Evolutionary conservation across 2,797 vertebrate genomes (phyloP).

Genomic region (Enoplosus armatus): DNA sequence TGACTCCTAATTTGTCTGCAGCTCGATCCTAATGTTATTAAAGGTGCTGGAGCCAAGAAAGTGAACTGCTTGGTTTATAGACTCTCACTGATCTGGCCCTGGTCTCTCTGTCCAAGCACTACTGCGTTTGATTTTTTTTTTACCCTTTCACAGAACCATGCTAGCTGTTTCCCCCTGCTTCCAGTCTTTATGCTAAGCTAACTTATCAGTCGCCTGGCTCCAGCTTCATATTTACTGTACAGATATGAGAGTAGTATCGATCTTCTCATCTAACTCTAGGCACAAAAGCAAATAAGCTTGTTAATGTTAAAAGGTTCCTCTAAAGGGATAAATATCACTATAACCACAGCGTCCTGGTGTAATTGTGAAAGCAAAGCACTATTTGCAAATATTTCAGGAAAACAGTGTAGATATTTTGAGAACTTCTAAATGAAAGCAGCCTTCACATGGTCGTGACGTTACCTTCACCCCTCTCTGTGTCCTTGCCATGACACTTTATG

Average conservation of each 20-base stretch:
- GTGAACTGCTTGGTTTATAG: slow-evolving; percentile 32
- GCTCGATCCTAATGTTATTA: slow-evolving; percentile 64
- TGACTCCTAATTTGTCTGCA: slow-evolving; percentile 58
- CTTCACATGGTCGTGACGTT: background rate
- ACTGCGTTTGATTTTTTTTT: background rate
- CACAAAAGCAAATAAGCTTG: background rate
- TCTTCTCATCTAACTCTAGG: background rate
- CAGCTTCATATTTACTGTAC: background rate
- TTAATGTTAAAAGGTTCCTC: background rate
- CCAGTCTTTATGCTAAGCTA: background rate
- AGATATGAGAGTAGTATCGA: background rate
- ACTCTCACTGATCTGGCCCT: slow-evolving; percentile 16
- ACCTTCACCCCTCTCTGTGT: background rate
- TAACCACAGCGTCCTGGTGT: background rate
- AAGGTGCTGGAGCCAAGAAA: slow-evolving; percentile 56
- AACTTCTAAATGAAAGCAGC: slow-evolving; percentile 8
- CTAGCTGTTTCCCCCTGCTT: background rate
- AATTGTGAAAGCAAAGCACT: background rate
- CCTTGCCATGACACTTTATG: slow-evolving; percentile 34
- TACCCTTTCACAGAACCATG: background rate
- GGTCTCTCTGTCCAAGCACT: slow-evolving; percentile 3
- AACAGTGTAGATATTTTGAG: too few species aligned
- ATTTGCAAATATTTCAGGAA: too few species aligned
- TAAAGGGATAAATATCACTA: background rate
- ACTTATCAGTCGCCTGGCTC: background rate